phyloP scores from a whole-genome alignment of 2,113 vertebrate genomes.

The Regulus satrapa region DNA sequence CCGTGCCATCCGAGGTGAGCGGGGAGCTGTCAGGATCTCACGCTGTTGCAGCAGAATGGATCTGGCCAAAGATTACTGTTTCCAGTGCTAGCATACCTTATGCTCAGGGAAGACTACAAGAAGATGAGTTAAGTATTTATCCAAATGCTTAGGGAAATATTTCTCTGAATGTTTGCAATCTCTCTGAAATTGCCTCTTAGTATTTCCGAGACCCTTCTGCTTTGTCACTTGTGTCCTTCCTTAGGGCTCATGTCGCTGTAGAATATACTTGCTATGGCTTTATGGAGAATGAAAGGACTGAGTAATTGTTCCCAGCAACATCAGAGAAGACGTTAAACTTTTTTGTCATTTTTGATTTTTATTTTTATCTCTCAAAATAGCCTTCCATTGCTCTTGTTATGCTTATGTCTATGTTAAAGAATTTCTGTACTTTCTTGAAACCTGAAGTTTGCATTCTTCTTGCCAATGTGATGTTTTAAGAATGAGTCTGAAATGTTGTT shows the following conservation, averaged over 20 bases:
- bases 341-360: neutral
- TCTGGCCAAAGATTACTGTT: neutral
- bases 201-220: neutral
- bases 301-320: neutral
- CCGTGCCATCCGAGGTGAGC: neutral
- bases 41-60: fast-evolving
- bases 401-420: neutral
- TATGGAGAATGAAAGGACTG: neutral
- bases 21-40: neutral
- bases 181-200: neutral
- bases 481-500: neutral
- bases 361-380: neutral
- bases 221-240: neutral
- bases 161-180: neutral
- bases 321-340: neutral
- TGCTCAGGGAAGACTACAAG: neutral
- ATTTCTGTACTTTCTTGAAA: neutral
- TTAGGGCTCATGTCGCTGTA: neutral
- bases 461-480: neutral
- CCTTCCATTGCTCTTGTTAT: neutral
- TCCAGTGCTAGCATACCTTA: neutral
- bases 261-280: neutral
- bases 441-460: neutral
- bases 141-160: neutral
- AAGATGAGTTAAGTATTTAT: neutral